phyloP scores from a whole-genome alignment of 2,113 vertebrate species.

The Cynoglossus semilaevis region DNA sequence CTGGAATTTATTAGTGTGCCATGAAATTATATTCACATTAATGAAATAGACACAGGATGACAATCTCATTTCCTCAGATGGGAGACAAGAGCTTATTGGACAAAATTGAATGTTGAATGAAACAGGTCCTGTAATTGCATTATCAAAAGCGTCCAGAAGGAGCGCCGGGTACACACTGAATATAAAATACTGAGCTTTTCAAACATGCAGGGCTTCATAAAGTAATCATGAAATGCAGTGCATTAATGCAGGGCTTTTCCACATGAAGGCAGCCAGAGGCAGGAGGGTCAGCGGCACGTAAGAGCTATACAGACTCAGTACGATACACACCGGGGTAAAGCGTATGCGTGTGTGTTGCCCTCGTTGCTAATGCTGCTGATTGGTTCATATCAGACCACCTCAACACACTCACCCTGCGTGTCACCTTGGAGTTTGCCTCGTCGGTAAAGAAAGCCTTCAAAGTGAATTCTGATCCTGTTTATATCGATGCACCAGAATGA shows the following conservation, averaged over 20 bases:
- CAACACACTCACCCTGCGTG: too few species aligned
- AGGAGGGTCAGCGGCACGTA: slow-evolving; percentile 16
- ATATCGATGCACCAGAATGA: background rate
- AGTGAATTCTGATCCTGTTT: slow-evolving; percentile 12
- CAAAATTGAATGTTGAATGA: slow-evolving; percentile 61
- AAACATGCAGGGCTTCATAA: slow-evolving; percentile 70
- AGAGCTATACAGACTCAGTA: background rate
- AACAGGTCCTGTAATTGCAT: slow-evolving; percentile 49
- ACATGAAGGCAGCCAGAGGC: slow-evolving; percentile 20
- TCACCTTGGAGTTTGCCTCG: background rate
- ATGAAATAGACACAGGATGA: slow-evolving; percentile 69
- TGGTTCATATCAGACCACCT: slow-evolving; percentile 30
- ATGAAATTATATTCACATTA: slow-evolving; percentile 65
- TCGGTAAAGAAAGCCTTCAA: background rate
- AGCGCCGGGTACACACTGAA: slow-evolving; percentile 58
- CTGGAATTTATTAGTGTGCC: slow-evolving; percentile 71
- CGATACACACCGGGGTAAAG: background rate
- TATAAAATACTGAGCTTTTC: slow-evolving; percentile 63
- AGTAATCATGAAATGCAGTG: slow-evolving; percentile 62
- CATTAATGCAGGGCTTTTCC: slow-evolving; percentile 46
- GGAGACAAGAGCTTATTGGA: slow-evolving; percentile 73
- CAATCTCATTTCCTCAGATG: slow-evolving; percentile 77
- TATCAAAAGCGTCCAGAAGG: slow-evolving; percentile 58
- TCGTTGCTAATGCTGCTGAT: slow-evolving; percentile 7
- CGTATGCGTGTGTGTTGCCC: slow-evolving; percentile 6